These are phyloP conservation scores for Trilocha varians DNA, from an alignment of 2,888 invertebrate species.

Conservation along the genomic window DNA sequence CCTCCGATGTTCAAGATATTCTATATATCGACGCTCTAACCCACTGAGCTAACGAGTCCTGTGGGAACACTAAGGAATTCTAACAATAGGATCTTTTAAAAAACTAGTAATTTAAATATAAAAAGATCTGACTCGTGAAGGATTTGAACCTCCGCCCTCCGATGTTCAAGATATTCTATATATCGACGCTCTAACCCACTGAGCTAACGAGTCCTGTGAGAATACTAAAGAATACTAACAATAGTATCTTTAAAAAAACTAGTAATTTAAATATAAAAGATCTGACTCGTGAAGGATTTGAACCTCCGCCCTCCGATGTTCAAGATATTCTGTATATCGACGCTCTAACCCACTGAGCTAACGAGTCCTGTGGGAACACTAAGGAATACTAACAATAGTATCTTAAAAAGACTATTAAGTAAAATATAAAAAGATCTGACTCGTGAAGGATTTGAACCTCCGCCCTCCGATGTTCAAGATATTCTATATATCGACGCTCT, in stretches of 20 bases:
- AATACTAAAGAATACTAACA: neutral
- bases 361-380: slow-evolving; percentile 13
- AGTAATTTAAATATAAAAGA: slow-evolving; percentile 3
- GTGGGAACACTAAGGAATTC: too few relatives aligned
- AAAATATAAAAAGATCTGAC: too few relatives aligned
- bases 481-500: too few relatives aligned
- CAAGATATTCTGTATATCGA: slow-evolving; percentile 19
- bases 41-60: too few relatives aligned
- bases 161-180: slow-evolving; percentile 16
- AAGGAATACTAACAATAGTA: neutral
- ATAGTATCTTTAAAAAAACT: neutral
- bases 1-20: too few relatives aligned
- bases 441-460: too few relatives aligned
- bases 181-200: slow-evolving; percentile 28
- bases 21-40: too few relatives aligned
- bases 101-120: too few relatives aligned
- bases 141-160: slow-evolving; percentile 28
- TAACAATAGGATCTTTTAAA: too few relatives aligned
- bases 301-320: slow-evolving; percentile 26
- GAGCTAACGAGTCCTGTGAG: slow-evolving; percentile 21
- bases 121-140: slow-evolving; percentile 21
- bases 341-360: slow-evolving; percentile 30
- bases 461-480: too few relatives aligned
- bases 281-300: slow-evolving; percentile 27
- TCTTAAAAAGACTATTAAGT: slow-evolving; percentile 7